Conservation (phyloP, 2,888 invertebrate species). For the Drosophila peninsularis region DNA sequence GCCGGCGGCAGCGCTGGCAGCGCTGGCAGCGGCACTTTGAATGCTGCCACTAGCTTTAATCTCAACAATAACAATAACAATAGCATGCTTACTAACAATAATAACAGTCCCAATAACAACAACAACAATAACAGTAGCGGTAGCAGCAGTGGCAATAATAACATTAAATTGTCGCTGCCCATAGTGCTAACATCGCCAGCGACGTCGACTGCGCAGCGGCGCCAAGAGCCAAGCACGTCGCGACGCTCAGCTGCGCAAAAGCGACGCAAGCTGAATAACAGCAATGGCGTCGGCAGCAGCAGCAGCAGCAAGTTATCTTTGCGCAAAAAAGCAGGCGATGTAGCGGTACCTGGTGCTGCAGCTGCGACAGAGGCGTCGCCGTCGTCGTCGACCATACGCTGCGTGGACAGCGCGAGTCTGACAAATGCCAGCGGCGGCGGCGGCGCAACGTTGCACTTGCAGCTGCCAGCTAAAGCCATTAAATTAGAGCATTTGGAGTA, state of each 20-base stretch:
- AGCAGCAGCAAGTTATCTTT: constrained; percentile 5
- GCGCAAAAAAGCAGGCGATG: constrained; percentile 19
- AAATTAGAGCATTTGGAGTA: constrained; percentile 81
- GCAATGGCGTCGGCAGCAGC: constrained; percentile 3
- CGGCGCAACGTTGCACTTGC: constrained; percentile 33
- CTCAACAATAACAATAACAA: constrained; percentile 56
- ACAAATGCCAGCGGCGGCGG: constrained; percentile 39
- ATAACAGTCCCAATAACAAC: constrained; percentile 53
- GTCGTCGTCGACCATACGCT: constrained; percentile 63
- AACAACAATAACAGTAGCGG: constrained; percentile 44
- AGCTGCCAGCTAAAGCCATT: constrained; percentile 71
- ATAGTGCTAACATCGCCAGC: constrained; percentile 61
- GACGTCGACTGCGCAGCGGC: constrained; percentile 26
- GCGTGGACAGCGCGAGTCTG: constrained; percentile 67
- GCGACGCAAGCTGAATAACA: constrained; percentile 64
- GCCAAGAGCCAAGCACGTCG: constrained; percentile 17
- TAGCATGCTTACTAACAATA: constrained; percentile 63
- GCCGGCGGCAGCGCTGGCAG: constrained; percentile 17
- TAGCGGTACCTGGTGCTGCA: constrained; percentile 43
- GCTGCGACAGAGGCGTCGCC: constrained; percentile 40
- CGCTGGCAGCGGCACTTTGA: constrained; percentile 31
- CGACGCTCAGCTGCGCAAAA: constrained; percentile 33
- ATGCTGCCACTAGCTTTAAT: constrained; percentile 41
- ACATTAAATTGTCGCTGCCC: constrained; percentile 63
- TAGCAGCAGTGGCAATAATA: constrained; percentile 30